Conservation (phyloP, 2,797 vertebrate species). For the Girardinus metallicus region DNA sequence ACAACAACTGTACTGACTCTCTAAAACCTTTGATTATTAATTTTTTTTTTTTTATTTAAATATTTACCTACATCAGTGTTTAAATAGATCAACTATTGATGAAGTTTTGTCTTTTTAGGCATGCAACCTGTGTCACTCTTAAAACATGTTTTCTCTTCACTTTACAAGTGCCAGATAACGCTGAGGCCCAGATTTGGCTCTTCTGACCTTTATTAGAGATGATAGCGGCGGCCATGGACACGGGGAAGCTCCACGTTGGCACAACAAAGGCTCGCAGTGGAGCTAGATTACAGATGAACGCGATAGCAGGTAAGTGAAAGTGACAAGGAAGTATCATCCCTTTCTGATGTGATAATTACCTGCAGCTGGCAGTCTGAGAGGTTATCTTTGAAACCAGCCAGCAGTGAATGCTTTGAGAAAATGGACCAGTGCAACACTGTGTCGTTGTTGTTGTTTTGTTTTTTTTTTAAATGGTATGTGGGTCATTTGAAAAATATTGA, state of each 20-base stretch:
- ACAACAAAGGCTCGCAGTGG: conserved; percentile 60
- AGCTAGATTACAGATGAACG: conserved; percentile 64
- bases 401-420: conserved; percentile 49
- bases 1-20: background rate
- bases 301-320: conserved; percentile 64
- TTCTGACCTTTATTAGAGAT: conserved; percentile 73
- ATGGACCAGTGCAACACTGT: background rate
- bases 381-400: conserved; percentile 50
- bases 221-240: conserved; percentile 65
- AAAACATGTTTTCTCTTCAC: conserved; percentile 52
- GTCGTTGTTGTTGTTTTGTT: conserved; percentile 3
- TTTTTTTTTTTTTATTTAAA: background rate
- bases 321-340: conserved; percentile 60
- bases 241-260: conserved; percentile 49
- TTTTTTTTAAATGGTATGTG: background rate
- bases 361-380: conserved; percentile 47
- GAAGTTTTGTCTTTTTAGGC: background rate
- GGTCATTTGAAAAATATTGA: conserved; percentile 27
- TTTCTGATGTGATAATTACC: conserved; percentile 67
- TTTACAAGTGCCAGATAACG: conserved; percentile 72
- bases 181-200: conserved; percentile 67
- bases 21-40: background rate
- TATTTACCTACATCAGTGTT: too few relatives aligned
- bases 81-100: background rate
- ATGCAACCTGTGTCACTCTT: conserved; percentile 23